Conservation (phyloP, 2,888 invertebrate species). For the Epinotia ramella region DNA sequence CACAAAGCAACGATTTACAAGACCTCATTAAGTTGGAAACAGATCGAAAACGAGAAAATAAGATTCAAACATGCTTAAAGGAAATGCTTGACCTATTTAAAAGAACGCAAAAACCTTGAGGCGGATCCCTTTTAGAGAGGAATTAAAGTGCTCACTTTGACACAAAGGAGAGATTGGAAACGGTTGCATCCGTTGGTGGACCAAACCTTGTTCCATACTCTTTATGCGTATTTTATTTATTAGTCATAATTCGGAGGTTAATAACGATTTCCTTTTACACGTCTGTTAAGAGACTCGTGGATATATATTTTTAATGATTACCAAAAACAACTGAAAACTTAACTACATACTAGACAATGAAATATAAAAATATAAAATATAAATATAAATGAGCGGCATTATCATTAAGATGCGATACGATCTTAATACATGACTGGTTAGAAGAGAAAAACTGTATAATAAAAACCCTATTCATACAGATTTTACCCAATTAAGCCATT, state of each 20-base stretch:
- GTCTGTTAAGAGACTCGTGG: neutral
- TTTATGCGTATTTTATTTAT: neutral
- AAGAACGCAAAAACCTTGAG: constrained; percentile 52
- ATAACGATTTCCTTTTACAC: neutral
- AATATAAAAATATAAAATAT: too few relatives aligned
- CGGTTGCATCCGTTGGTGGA: constrained; percentile 49
- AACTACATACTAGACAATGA: too few relatives aligned
- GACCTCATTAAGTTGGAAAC: constrained; percentile 20
- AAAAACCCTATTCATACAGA: neutral
- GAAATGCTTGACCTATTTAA: constrained; percentile 52
- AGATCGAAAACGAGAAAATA: constrained; percentile 26
- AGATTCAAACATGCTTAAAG: constrained; percentile 41
- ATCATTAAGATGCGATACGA: too few relatives aligned
- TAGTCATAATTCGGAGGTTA: neutral
- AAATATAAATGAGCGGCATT: too few relatives aligned
- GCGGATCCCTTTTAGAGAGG: constrained; percentile 53
- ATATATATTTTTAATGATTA: neutral
- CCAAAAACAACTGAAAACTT: too few relatives aligned
- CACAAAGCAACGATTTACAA: constrained; percentile 12
- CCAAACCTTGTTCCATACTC: constrained; percentile 33
- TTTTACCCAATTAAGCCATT: neutral
- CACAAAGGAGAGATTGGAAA: constrained; percentile 56
- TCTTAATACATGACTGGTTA: too few relatives aligned
- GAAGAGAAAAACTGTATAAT: neutral
- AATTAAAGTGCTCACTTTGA: constrained; percentile 60